Conservation (phyloP, 2,888 invertebrate genomes). For the Bhutanitis thaidina region DNA sequence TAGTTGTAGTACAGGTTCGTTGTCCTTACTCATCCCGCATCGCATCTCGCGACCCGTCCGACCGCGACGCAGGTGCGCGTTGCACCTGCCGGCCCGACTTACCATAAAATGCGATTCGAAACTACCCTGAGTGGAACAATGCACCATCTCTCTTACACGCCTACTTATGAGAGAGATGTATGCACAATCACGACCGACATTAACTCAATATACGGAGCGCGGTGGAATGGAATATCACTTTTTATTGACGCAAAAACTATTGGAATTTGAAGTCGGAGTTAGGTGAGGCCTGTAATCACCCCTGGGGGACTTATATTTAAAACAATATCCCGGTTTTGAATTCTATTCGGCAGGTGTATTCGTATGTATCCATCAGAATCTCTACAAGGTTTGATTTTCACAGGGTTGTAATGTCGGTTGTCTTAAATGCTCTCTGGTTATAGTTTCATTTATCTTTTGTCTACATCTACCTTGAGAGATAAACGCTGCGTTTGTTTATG, state of each 20-base stretch:
- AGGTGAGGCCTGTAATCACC: constrained; percentile 65
- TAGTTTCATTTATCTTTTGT: no score
- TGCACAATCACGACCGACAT: constrained; percentile 73
- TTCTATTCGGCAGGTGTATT: constrained; percentile 72
- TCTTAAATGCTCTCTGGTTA: no score
- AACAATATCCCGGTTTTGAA: constrained; percentile 71
- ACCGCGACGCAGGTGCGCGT: constrained; percentile 73
- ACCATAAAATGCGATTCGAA: constrained; percentile 77
- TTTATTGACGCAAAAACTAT: constrained; percentile 77
- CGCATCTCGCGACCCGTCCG: constrained; percentile 60
- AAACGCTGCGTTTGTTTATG: no score
- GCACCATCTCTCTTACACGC: constrained; percentile 55
- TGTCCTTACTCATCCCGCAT: constrained; percentile 54
- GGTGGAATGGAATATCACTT: constrained; percentile 74
- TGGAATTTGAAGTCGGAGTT: constrained; percentile 71
- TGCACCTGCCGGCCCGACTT: constrained; percentile 75
- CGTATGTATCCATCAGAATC: constrained; percentile 48
- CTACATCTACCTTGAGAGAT: no score
- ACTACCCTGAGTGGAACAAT: constrained; percentile 65
- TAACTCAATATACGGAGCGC: constrained; percentile 75
- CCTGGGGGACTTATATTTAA: constrained; percentile 67
- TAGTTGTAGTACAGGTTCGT: constrained; percentile 51
- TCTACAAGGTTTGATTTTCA: constrained; percentile 57
- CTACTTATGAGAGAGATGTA: constrained; percentile 44
- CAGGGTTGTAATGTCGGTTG: constrained; percentile 41